phyloP scores from a whole-genome alignment of 2,888 invertebrate genomes.

The Vanessa cardui region DNA sequence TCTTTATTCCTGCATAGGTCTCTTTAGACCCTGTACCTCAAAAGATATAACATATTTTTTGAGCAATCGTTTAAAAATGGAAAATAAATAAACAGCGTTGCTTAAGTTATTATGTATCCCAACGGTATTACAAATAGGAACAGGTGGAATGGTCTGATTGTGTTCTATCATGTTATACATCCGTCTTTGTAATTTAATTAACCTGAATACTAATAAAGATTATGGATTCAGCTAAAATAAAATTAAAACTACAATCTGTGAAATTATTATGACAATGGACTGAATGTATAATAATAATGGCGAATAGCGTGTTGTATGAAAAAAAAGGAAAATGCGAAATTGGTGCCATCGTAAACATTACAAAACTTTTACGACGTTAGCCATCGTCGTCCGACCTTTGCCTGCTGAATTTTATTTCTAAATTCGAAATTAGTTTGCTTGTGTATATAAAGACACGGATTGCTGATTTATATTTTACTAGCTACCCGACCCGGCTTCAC shows the following conservation, averaged over 20 bases:
- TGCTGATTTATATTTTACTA: too few relatives aligned
- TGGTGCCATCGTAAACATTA: slow-evolving; percentile 58
- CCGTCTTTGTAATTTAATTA: slow-evolving; percentile 10
- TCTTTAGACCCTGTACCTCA: too few relatives aligned
- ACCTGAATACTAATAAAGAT: background rate
- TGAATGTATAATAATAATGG: background rate
- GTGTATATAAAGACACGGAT: too few relatives aligned
- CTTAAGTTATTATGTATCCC: background rate
- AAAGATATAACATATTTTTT: too few relatives aligned
- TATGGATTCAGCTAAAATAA: background rate
- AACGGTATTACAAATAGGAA: background rate
- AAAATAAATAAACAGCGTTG: background rate
- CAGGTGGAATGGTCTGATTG: background rate
- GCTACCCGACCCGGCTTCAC: too few relatives aligned
- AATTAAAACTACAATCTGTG: background rate
- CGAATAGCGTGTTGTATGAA: slow-evolving; percentile 1
- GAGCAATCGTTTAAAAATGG: background rate
- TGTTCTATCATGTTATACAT: background rate
- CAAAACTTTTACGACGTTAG: slow-evolving; percentile 63
- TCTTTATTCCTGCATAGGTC: too few relatives aligned
- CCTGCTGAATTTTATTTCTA: slow-evolving; percentile 43
- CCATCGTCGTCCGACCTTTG: slow-evolving; percentile 52
- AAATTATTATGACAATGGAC: background rate
- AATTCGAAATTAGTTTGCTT: slow-evolving; percentile 29
- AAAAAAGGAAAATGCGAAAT: slow-evolving; percentile 28